Base-by-base conservation (phyloP, 1,140 invertebrate species). In the Orussus abietinus region DNA sequence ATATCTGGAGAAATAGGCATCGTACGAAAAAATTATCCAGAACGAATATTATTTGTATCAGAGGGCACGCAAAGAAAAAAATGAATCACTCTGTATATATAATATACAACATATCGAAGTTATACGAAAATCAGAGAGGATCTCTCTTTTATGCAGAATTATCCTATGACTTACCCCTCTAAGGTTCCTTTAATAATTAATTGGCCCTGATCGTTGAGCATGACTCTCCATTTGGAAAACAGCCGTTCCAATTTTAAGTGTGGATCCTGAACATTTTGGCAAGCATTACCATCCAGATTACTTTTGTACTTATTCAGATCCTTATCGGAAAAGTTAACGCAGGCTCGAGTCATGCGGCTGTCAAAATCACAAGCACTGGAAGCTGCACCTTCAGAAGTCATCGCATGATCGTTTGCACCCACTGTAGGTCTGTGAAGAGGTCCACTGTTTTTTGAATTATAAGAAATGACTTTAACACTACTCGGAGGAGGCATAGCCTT, bases 171-270 rank as follows among this genome's bases (percentile, higher is more conserved):
- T 34, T 49, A 65, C 64, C 51, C 46, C 7, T 60, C 37, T 17
- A 68, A 34, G 11, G 32, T 59, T 32, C 69, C 69, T 55, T 59
- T 65, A 15, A 72, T 52, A 20, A 64, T 35, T 4, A 72, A 36
- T 6, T 63, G 35, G 3, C 43, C 44, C 9, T 52, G 28, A 6
- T 51, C 31, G 28, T 64, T 65, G 18, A 72, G 42, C 6, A 44
- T 30, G 12, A 69, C 52, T 42, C 28, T 57, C 67, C 67, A 70
- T 14, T 45, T 38, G 5, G 30, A 35, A 42, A 70, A 68, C 4
- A 42, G 17, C 28, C 36, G 51, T 33, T 33, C 35, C 13, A 14
- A 35, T 12, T 41, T 35, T 10, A 5, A 3, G 2, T 19, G 15
- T 30, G 26, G 38, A 12, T 14, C 0, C 14, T 42, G 9, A 33